phyloP scores from a whole-genome alignment of 1,140 invertebrate species.

The Ptiloglossa arizonensis region DNA sequence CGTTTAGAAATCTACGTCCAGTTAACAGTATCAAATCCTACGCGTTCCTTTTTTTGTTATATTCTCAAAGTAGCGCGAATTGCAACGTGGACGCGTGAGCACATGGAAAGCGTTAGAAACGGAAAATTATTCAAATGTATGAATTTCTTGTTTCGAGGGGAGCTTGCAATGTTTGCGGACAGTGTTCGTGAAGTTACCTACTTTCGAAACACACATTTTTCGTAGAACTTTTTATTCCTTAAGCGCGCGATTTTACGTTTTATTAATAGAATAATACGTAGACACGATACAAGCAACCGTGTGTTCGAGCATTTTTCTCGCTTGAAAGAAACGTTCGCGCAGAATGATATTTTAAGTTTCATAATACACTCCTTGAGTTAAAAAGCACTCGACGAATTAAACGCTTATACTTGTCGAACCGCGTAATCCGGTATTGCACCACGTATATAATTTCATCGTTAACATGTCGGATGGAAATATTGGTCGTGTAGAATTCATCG shows the following conservation, averaged over 20 bases:
- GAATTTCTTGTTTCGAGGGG: not conserved
- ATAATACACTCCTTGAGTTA: not conserved
- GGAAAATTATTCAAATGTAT: not conserved
- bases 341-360: conserved; percentile 4
- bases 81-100: not conserved
- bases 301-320: not conserved
- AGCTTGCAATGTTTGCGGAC: not conserved
- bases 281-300: not conserved
- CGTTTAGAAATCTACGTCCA: not conserved
- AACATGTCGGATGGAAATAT: not conserved
- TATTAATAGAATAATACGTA: not conserved
- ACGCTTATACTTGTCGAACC: not conserved
- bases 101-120: not conserved
- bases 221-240: not conserved
- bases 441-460: not conserved
- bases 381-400: not conserved
- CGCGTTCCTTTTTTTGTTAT: conserved; percentile 7
- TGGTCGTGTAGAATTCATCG: no score
- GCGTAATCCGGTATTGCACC: not conserved
- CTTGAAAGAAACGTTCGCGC: not conserved
- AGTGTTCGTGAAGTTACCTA: not conserved
- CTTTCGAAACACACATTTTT: not conserved
- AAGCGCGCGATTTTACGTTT: not conserved
- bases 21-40: not conserved
- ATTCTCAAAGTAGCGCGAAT: not conserved